Evolutionary conservation across 2,797 vertebrate genomes (phyloP).

Genomic region (Hemitrygon akajei): DNA sequence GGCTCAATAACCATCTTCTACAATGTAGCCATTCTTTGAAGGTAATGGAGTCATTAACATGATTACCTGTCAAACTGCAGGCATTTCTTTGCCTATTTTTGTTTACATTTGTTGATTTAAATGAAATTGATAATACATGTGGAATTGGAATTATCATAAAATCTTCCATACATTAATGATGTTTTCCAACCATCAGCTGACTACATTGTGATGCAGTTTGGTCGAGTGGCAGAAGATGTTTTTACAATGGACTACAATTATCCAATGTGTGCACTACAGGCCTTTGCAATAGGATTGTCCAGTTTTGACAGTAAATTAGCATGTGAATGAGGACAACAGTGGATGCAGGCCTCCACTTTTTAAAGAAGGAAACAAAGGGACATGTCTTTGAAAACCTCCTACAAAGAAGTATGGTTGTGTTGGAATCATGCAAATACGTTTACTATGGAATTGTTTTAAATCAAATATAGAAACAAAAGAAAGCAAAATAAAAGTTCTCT

Average conservation of each 20-base stretch:
- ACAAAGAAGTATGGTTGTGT: not conserved
- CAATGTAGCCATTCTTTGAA: no score
- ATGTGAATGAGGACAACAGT: constrained; percentile 68
- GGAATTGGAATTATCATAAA: not conserved
- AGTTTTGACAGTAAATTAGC: constrained; percentile 96
- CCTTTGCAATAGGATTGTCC: constrained; percentile 91
- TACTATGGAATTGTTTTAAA: constrained; percentile 16
- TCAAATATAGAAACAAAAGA: not conserved
- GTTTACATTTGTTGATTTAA: not conserved
- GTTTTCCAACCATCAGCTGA: constrained; percentile 63
- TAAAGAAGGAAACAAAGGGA: constrained; percentile 17
- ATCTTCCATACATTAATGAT: not conserved
- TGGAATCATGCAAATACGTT: constrained; percentile 33
- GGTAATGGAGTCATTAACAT: not conserved
- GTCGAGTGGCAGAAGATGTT: constrained; percentile 84
- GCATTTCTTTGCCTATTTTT: not conserved
- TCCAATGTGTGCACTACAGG: constrained; percentile 93
- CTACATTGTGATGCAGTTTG: constrained; percentile 98
- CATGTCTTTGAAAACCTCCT: not conserved
- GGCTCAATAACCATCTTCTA: no score
- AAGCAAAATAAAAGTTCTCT: constrained; percentile 25
- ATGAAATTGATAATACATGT: no score
- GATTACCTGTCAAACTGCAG: not conserved
- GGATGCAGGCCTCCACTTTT: constrained; percentile 17
- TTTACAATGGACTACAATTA: constrained; percentile 97